Base-by-base conservation (phyloP, 2,888 invertebrate species). In the Hypena proboscidalis region DNA sequence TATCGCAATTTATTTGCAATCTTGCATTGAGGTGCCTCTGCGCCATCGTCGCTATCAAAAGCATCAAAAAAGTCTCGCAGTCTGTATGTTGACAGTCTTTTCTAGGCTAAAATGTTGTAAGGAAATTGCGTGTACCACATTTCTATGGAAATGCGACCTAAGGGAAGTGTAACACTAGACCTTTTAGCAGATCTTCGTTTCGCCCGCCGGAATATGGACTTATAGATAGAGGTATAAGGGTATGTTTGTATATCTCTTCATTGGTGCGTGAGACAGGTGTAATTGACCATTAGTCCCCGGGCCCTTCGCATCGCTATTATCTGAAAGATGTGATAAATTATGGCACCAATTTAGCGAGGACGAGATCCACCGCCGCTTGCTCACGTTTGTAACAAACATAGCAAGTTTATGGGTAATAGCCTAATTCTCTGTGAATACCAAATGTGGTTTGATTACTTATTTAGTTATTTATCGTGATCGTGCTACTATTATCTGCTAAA, bases 41-140 rank as follows among this genome's bases (percentile, higher is more conserved):
- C 58, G 66, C 65, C 50, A 47, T 42, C 31, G 14, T 5, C 9
- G 43, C 40, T 31, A 64, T 65, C 47, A 57, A 44, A 47, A 37
- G 37, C 29, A 19, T 34, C 37, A 47, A 39, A 47, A 61, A 36
- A 31, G 34, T 64, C 41, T 49, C 22, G 36, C 32, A 35, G 6
- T 40, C 49, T 43, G 33, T 32, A 35, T 35, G 37, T 42, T 41
- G 31, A 40, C 43, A 52, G 49, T 37, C 17, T 39, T 48, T 52
- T 43, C 36, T 33, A 39, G 26, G 9, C 10, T 10, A 13, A 36
- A 31, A 47, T 33, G 6, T 38, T 42, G 23, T 22, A 17, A 42
- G 41, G 33, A 39, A 46, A 41, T 57, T 51, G 21, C 26, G 19
- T 17, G 27, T 29, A 22, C 20, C 15, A 29, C 13, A 46, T 54